Conservation (phyloP, 2,797 vertebrate genomes). For the Anolis apletophallus region DNA sequence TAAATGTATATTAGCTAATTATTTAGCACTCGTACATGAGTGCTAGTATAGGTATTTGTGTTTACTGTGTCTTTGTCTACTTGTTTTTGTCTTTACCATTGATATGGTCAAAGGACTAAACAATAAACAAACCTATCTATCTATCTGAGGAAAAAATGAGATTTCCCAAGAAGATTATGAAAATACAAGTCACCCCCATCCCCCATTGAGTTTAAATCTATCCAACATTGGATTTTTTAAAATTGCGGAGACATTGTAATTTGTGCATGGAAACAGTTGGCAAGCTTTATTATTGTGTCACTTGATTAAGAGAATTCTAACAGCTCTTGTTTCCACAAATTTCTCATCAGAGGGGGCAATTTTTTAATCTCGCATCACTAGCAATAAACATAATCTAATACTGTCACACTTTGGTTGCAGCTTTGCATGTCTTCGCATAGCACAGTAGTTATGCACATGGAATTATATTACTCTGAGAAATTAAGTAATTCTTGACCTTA, state of each 20-base stretch:
- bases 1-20: too few species aligned
- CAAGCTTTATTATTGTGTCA: background rate
- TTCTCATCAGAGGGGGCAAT: too few species aligned
- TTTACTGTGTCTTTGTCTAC: too few species aligned
- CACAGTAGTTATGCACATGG: too few species aligned
- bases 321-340: background rate
- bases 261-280: background rate
- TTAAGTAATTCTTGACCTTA: too few species aligned
- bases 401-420: too few species aligned
- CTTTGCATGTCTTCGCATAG: too few species aligned
- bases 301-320: background rate
- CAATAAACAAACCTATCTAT: background rate
- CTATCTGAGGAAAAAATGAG: background rate
- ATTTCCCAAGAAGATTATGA: background rate
- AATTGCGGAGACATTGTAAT: background rate
- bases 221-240: background rate
- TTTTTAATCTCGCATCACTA: background rate
- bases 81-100: too few species aligned
- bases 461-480: too few species aligned
- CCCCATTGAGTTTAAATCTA: background rate
- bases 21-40: too few species aligned
- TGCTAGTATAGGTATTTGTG: too few species aligned
- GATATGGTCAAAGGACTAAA: too few species aligned
- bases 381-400: background rate
- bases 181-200: background rate